A percentile compares a stretch with the other conserved stretches of the same genome.
phyloP scores from a whole-genome alignment of 2,797 vertebrate species.

The Coranthus polyacanthus region DNA sequence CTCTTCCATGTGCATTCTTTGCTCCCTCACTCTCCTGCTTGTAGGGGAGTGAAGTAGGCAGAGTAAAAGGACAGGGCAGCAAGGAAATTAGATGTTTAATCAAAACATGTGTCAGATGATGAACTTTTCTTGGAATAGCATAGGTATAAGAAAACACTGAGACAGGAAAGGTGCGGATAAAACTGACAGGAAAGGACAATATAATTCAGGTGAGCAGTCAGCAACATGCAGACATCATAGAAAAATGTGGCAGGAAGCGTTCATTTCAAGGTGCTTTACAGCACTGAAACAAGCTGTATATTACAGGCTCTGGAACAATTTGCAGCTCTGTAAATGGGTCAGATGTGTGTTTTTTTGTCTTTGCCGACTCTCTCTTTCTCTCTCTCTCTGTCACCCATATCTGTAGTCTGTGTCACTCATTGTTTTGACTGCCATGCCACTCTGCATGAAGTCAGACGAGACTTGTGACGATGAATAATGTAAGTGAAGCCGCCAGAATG shows the following conservation, averaged over 20 bases:
- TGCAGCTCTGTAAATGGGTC: not conserved
- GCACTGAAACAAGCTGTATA: not conserved
- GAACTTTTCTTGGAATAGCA: too few relatives aligned
- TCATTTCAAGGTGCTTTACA: not conserved
- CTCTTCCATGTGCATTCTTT: conserved; percentile 68
- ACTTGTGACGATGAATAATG: conserved; percentile 29
- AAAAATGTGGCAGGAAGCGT: conserved; percentile 35
- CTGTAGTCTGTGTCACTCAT: not conserved
- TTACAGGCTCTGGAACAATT: conserved; percentile 1
- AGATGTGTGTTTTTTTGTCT: not conserved
- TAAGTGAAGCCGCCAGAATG: not conserved
- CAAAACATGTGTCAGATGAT: not conserved
- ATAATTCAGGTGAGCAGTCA: not conserved
- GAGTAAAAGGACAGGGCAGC: conserved; percentile 1
- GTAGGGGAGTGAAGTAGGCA: not conserved
- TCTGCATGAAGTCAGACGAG: not conserved
- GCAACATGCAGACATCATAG: conserved; percentile 5
- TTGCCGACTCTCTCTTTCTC: not conserved
- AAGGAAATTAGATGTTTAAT: not conserved
- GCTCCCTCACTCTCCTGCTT: conserved; percentile 18
- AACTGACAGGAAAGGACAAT: not conserved
- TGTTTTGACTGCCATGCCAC: conserved; percentile 21
- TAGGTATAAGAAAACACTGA: not conserved
- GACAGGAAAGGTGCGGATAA: not conserved
- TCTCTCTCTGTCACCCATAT: conserved; percentile 1